A percentile compares a stretch with the other conserved stretches of the same genome.
Conservation (phyloP, 2,113 vertebrate genomes). For the Phoxinus phoxinus region DNA sequence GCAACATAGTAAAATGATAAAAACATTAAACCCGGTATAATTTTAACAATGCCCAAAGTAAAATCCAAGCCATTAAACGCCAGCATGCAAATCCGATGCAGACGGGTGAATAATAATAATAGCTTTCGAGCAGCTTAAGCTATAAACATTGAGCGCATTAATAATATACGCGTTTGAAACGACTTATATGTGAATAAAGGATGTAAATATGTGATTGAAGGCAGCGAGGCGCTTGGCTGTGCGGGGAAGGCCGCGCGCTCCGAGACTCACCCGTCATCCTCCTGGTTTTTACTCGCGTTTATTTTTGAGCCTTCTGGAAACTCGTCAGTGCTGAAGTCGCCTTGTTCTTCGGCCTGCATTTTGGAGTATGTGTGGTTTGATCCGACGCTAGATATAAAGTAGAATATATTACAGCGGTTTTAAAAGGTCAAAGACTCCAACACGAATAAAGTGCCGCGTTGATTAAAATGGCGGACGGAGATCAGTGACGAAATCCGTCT, state of each 20-base stretch:
- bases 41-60: background rate
- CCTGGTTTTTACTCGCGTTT: slow-evolving; percentile 87
- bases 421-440: slow-evolving; percentile 39
- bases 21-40: no score
- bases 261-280: slow-evolving; percentile 82
- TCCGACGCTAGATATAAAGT: background rate
- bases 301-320: slow-evolving; percentile 88
- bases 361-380: background rate
- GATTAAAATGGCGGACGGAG: slow-evolving; percentile 62
- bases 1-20: background rate
- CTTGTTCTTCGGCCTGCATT: slow-evolving; percentile 64
- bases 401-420: background rate
- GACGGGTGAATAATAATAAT: background rate
- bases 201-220: background rate
- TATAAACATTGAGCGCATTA: background rate
- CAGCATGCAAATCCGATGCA: background rate
- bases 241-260: background rate
- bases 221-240: background rate
- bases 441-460: slow-evolving; percentile 46
- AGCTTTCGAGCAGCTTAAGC: background rate
- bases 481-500: slow-evolving; percentile 31
- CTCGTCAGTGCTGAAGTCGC: slow-evolving; percentile 75
- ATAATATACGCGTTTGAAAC: background rate
- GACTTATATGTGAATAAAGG: background rate
- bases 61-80: background rate